Percentiles rank a stretch among this genome's conserved stretches.
Evolutionary conservation across 1,140 invertebrate species (phyloP).

Genomic region (Bombus difficillimus): DNA sequence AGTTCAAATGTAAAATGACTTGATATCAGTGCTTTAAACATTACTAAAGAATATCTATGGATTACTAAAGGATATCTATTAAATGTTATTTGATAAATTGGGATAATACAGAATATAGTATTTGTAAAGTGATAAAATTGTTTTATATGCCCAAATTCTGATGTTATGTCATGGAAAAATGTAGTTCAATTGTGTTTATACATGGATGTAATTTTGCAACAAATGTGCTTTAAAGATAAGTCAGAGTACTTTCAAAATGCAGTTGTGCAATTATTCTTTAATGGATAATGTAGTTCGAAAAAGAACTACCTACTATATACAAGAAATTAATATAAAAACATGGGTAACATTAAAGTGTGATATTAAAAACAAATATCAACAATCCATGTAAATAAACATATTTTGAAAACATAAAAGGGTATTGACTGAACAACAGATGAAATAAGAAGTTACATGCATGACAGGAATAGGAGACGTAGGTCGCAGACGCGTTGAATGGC

Average conservation of each 20-base stretch:
- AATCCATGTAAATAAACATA: conserved; percentile 25
- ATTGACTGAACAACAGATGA: conserved; percentile 53
- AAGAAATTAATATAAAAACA: conserved; percentile 71
- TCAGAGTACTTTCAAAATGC: conserved; percentile 75
- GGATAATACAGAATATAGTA: conserved; percentile 69
- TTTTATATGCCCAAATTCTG: conserved; percentile 25
- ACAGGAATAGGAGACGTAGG: conserved; percentile 82
- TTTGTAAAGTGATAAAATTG: conserved; percentile 26
- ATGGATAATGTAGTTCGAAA: conserved; percentile 77
- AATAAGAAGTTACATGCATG: conserved; percentile 82
- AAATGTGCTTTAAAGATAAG: conserved; percentile 74
- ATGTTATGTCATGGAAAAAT: conserved; percentile 54
- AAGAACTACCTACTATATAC: conserved; percentile 66
- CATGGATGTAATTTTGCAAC: conserved; percentile 78
- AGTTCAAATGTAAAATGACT: conserved; percentile 30
- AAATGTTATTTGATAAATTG: conserved; percentile 78
- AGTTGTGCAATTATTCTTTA: conserved; percentile 78
- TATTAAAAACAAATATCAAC: conserved; percentile 38
- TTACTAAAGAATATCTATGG: conserved; percentile 73
- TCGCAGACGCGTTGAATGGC: conserved; percentile 83
- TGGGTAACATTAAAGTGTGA: conserved; percentile 63
- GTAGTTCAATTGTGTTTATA: conserved; percentile 70
- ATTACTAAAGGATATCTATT: conserved; percentile 74
- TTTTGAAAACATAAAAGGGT: conserved; percentile 19
- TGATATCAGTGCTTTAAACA: conserved; percentile 35